These are phyloP conservation scores for Triops longicaudatus DNA, from an alignment of 1,140 invertebrate genomes.

Conservation along the genomic window DNA sequence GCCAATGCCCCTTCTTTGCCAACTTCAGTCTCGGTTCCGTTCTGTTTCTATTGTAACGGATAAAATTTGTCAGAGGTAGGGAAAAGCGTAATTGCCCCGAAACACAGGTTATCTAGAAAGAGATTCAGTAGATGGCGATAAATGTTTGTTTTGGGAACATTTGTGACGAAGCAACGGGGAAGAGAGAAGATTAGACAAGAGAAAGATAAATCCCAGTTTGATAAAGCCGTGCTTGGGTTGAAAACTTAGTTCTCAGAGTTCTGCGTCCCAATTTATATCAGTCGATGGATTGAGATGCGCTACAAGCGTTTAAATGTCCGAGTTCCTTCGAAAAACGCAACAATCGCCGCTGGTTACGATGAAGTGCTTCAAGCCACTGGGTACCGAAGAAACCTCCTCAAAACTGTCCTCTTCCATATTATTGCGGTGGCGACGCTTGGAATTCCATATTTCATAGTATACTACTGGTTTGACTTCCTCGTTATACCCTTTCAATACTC, in stretches of 20 bases:
- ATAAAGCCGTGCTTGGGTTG: neutral
- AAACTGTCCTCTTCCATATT: conserved; percentile 31
- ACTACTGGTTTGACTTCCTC: conserved; percentile 36
- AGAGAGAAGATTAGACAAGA: too few species aligned
- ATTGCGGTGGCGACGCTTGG: conserved; percentile 33
- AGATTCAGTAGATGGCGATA: too few species aligned
- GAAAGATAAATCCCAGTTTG: too few species aligned
- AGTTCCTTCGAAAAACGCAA: neutral
- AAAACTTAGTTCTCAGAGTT: neutral
- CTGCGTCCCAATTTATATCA: neutral
- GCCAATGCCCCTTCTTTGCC: too few species aligned
- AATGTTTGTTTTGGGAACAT: too few species aligned
- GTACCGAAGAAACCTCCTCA: conserved; percentile 29
- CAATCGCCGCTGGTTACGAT: conserved; percentile 22
- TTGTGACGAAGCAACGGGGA: too few species aligned
- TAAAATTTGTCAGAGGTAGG: too few species aligned
- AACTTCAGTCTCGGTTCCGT: too few species aligned
- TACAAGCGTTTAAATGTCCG: conserved; percentile 3
- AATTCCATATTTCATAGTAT: conserved; percentile 33
- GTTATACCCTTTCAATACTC: conserved; percentile 33
- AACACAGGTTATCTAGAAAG: too few species aligned
- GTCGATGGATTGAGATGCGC: conserved; percentile 5
- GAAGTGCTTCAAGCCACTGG: conserved; percentile 27
- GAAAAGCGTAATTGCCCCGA: too few species aligned
- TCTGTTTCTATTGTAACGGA: too few species aligned